These are phyloP conservation scores for Drosophila kambysellisi DNA, from an alignment of 2,888 invertebrate genomes.

Conservation along the genomic window DNA sequence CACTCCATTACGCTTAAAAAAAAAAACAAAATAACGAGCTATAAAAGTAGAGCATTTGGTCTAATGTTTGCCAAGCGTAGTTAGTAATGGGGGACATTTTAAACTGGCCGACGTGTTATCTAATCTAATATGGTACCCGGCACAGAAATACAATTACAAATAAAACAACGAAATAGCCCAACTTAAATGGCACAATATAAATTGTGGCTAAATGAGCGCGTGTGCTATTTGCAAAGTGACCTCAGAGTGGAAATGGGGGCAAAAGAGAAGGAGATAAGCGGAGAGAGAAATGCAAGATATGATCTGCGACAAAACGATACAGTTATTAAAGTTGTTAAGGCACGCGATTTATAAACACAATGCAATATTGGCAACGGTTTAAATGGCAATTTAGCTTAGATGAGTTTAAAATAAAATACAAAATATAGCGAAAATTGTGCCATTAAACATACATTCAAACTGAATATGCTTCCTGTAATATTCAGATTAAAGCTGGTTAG, in stretches of 20 bases:
- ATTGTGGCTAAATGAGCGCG: constrained; percentile 20
- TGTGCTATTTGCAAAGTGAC: constrained; percentile 44
- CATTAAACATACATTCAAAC: neutral
- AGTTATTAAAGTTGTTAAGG: constrained; percentile 27
- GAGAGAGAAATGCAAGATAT: neutral
- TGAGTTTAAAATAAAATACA: neutral
- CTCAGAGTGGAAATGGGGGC: constrained; percentile 7
- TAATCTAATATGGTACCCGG: constrained; percentile 30
- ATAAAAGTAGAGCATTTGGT: constrained; percentile 8
- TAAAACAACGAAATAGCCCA: constrained; percentile 2
- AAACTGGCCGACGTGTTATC: constrained; percentile 31
- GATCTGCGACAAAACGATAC: constrained; percentile 10
- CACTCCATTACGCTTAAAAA: constrained; percentile 6
- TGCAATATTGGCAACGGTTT: constrained; percentile 7
- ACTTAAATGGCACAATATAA: constrained; percentile 13
- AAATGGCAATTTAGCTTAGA: constrained; percentile 1
- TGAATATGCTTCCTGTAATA: neutral
- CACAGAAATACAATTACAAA: neutral
- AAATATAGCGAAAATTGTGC: neutral
- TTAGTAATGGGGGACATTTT: constrained; percentile 7
- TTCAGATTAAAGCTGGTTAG: neutral
- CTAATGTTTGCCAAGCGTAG: neutral
- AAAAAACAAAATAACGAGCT: constrained; percentile 6
- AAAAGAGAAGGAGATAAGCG: neutral
- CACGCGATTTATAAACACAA: constrained; percentile 28